Conservation (phyloP, 2,888 invertebrate genomes). For the Sylvicola cinctus region DNA sequence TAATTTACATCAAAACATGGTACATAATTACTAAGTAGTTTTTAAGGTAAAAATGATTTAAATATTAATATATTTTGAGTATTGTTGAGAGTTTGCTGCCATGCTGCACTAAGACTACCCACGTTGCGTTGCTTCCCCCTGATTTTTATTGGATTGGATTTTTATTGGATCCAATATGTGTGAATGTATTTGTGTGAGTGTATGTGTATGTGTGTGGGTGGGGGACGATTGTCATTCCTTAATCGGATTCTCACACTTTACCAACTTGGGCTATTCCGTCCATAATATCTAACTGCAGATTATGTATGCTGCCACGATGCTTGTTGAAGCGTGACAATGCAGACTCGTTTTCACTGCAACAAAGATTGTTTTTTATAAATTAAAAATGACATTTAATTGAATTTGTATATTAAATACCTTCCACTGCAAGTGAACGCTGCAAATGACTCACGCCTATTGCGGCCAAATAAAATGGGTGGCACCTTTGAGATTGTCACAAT, state of each 20-base stretch:
- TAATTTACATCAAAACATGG: no score
- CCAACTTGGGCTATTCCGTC: slow-evolving; percentile 68
- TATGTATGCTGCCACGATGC: slow-evolving; percentile 48
- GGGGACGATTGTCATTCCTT: no score
- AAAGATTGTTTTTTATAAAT: not conserved
- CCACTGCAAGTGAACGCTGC: slow-evolving; percentile 45
- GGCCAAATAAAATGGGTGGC: slow-evolving; percentile 53
- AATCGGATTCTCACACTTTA: slow-evolving; percentile 44
- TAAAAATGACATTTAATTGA: not conserved
- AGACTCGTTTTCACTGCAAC: slow-evolving; percentile 1
- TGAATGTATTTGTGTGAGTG: no score
- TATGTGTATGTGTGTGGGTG: no score
- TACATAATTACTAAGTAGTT: no score
- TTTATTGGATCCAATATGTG: no score
- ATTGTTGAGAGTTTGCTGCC: no score
- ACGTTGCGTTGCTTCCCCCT: no score
- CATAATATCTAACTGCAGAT: slow-evolving; percentile 70
- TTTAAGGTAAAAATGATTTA: no score
- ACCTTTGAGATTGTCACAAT: slow-evolving; percentile 73
- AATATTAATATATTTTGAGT: no score
- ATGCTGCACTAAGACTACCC: no score
- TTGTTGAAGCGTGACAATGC: slow-evolving; percentile 3
- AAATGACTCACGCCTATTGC: slow-evolving; percentile 60
- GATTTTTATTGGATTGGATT: no score
- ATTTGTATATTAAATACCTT: slow-evolving; percentile 25